These are phyloP conservation scores for Halesus radiatus DNA, from an alignment of 1,140 invertebrate species.

Conservation along the genomic window DNA sequence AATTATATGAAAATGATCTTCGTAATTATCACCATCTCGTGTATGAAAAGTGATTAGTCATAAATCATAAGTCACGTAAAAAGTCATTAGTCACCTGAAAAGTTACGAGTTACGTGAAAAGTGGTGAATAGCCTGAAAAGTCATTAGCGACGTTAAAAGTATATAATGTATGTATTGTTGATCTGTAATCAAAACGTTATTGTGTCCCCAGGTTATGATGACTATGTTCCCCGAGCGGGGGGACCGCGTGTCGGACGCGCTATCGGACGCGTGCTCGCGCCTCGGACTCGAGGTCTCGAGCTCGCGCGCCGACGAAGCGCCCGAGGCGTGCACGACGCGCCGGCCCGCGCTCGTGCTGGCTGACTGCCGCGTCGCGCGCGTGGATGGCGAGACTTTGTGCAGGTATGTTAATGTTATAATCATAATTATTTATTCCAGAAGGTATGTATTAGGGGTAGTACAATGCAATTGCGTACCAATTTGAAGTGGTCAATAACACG, in stretches of 20 bases:
- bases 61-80: too few relatives aligned
- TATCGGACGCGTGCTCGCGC: conserved; percentile 47
- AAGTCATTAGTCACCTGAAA: too few relatives aligned
- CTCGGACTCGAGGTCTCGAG: conserved; percentile 27
- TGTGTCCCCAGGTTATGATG: conserved; percentile 46
- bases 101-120: too few relatives aligned
- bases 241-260: conserved; percentile 45
- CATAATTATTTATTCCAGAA: not conserved
- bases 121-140: too few relatives aligned
- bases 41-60: too few relatives aligned
- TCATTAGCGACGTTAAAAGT: too few relatives aligned
- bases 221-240: conserved; percentile 52
- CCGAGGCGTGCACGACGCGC: conserved; percentile 42
- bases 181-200: not conserved
- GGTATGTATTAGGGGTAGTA: too few relatives aligned
- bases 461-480: not conserved
- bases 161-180: too few relatives aligned
- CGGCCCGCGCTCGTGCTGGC: conserved; percentile 42
- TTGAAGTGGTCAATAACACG: too few relatives aligned
- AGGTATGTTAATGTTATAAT: conserved; percentile 32
- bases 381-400: conserved; percentile 54
- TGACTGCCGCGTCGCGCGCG: conserved; percentile 38
- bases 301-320: conserved; percentile 43
- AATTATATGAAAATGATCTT: too few relatives aligned
- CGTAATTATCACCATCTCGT: too few relatives aligned